Evolutionary conservation across 2,797 vertebrate genomes (phyloP).

Genomic region (Sylvia borin): DNA sequence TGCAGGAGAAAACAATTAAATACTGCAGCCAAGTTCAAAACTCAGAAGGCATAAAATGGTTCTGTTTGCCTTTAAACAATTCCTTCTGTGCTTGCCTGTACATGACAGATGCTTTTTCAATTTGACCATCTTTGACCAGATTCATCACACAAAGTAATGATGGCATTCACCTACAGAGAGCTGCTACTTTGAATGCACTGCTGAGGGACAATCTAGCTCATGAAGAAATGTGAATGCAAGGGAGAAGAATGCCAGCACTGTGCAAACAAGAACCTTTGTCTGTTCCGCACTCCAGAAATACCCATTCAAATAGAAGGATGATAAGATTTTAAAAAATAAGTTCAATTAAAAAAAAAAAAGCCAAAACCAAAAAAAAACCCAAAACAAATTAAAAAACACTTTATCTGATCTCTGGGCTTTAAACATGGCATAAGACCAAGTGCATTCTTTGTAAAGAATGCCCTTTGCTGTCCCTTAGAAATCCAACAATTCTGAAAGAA

Average conservation of each 20-base stretch:
- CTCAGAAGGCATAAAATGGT: background rate
- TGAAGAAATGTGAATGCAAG: background rate
- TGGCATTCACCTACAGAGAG: constrained; percentile 7
- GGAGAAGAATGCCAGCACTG: background rate
- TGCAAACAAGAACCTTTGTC: background rate
- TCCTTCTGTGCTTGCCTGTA: background rate
- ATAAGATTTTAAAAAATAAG: background rate
- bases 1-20: constrained; percentile 4
- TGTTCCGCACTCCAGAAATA: background rate
- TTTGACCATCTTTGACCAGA: background rate
- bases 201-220: background rate
- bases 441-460: background rate
- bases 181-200: background rate
- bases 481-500: background rate
- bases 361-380: no score
- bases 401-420: background rate
- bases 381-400: background rate
- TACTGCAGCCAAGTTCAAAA: background rate
- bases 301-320: background rate
- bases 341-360: background rate
- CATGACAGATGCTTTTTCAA: constrained; percentile 34
- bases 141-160: background rate
- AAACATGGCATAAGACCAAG: background rate
- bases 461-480: background rate
- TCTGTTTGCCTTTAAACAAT: background rate